A percentile compares a stretch with the other conserved stretches of the same genome.
phyloP scores from a whole-genome alignment of 2,113 vertebrate genomes.

The Apodemus sylvaticus region DNA sequence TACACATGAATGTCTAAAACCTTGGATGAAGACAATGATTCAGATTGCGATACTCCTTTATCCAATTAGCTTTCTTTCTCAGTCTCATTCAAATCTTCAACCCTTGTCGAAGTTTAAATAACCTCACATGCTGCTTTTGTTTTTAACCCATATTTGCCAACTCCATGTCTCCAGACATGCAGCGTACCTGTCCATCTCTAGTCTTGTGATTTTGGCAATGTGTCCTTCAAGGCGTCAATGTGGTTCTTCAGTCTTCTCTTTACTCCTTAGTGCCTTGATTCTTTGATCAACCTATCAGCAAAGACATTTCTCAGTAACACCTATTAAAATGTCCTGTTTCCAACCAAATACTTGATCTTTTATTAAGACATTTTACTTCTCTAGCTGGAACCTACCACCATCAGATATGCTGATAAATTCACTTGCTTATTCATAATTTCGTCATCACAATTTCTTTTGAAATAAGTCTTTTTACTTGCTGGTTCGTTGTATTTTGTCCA shows the following conservation, averaged over 20 bases:
- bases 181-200: not conserved
- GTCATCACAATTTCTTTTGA: not conserved
- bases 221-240: not conserved
- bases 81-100: not conserved
- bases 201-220: not conserved
- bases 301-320: not conserved
- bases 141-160: not conserved
- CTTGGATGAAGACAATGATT: not conserved
- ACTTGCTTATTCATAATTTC: not conserved
- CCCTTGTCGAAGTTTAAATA: not conserved
- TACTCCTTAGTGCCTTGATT: not conserved
- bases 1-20: not conserved
- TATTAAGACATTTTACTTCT: not conserved
- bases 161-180: not conserved
- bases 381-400: not conserved
- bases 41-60: not conserved
- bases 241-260: not conserved
- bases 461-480: not conserved
- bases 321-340: not conserved
- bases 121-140: not conserved
- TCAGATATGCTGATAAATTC: not conserved
- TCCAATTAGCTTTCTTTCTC: not conserved
- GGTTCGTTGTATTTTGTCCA: not conserved
- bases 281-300: not conserved
- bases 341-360: not conserved